Conservation (phyloP, 2,113 vertebrate genomes). For the Recurvirostra avosetta region DNA sequence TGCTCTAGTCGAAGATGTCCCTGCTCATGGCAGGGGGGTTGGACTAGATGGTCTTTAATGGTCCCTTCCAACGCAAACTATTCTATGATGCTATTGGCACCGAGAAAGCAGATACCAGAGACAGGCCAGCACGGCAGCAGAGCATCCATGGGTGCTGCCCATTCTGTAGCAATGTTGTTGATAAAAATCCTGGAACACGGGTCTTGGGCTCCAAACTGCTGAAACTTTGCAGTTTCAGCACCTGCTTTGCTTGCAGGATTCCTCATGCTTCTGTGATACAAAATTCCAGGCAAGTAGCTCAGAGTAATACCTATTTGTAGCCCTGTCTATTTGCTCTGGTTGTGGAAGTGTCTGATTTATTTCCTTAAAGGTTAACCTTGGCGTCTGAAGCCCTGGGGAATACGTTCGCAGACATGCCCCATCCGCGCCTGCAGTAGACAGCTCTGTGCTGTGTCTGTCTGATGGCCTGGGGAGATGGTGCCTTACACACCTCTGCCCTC, state of each 20-base stretch:
- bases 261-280: not conserved
- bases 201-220: not conserved
- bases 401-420: not conserved
- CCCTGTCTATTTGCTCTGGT: not conserved
- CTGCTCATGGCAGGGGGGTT: accelerated
- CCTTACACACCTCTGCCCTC: not conserved
- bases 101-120: not conserved
- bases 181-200: not conserved
- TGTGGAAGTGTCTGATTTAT: not conserved
- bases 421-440: not conserved
- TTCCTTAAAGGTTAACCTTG: not conserved
- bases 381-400: not conserved
- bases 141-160: not conserved
- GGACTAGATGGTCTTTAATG: no score
- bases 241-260: not conserved
- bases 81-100: not conserved
- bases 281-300: not conserved
- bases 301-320: not conserved
- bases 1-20: no score
- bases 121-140: not conserved
- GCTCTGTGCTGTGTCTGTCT: not conserved
- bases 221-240: not conserved
- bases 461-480: not conserved
- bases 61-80: not conserved
- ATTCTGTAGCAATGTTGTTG: not conserved